These are phyloP conservation scores for Sphaeramia orbicularis DNA, from an alignment of 2,797 vertebrate genomes.

Conservation along the genomic window DNA sequence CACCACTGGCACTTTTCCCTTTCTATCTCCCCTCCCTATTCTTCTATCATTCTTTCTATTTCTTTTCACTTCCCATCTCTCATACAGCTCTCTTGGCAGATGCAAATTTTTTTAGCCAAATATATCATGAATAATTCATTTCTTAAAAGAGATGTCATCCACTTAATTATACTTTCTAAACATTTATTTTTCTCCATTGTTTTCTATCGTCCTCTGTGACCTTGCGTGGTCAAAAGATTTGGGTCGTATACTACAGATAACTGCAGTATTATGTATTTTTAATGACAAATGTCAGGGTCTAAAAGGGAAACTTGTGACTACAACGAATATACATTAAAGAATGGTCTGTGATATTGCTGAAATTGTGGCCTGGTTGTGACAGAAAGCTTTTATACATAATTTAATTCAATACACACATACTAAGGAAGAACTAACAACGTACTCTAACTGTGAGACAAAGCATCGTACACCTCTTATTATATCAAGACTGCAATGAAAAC, in stretches of 20 bases:
- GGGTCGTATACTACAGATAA: conserved; percentile 30
- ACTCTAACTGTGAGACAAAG: too few species aligned
- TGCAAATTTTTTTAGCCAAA: conserved; percentile 75
- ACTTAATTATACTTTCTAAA: conserved; percentile 84
- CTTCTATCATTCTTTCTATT: conserved; percentile 33
- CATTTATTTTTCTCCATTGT: conserved; percentile 65
- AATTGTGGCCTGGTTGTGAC: too few species aligned
- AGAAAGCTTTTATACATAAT: too few species aligned
- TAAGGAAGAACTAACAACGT: too few species aligned
- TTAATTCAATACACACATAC: too few species aligned
- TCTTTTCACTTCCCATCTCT: conserved; percentile 46
- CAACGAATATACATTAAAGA: too few species aligned
- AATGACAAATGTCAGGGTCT: neutral
- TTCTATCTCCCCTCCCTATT: conserved; percentile 32
- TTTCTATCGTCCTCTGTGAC: conserved; percentile 29
- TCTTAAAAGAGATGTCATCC: conserved; percentile 79
- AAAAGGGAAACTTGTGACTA: conserved; percentile 15
- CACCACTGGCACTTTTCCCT: conserved; percentile 33
- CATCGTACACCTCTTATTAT: too few species aligned
- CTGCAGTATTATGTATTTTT: conserved; percentile 32
- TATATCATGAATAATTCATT: conserved; percentile 83
- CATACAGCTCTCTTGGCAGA: conserved; percentile 54
- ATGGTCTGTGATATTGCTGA: neutral
- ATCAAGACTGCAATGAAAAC: too few species aligned
- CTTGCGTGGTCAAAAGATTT: conserved; percentile 42